Evolutionary conservation across 1,140 invertebrate genomes (phyloP).

Genomic region (Ditylenchus dipsaci): DNA sequence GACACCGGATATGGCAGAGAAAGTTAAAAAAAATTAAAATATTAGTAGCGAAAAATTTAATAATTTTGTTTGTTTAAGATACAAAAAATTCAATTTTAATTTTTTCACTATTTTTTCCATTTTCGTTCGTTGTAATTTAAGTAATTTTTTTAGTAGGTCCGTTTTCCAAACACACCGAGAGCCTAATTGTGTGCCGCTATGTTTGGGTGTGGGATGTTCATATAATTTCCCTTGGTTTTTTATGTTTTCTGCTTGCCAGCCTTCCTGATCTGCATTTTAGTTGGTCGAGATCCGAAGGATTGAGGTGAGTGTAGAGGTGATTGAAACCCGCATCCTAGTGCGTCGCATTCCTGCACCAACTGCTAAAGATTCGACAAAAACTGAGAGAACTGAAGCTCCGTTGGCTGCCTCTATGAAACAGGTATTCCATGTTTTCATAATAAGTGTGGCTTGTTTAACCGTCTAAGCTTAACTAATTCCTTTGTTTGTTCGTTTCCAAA

Average conservation of each 20-base stretch:
- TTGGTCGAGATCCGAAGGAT: conserved; percentile 33
- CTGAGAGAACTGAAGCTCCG: background rate
- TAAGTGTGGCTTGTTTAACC: background rate
- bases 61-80: too few relatives aligned
- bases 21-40: too few relatives aligned
- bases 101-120: too few relatives aligned
- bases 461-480: background rate
- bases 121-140: too few relatives aligned
- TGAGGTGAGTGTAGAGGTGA: conserved; percentile 31
- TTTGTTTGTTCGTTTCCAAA: background rate
- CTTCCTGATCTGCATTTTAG: conserved; percentile 16
- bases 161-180: background rate
- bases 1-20: too few relatives aligned
- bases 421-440: background rate
- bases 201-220: background rate
- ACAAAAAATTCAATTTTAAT: too few relatives aligned
- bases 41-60: too few relatives aligned
- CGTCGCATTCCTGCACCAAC: conserved; percentile 13
- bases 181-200: background rate
- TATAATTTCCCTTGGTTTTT: conserved; percentile 8
- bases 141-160: too few relatives aligned
- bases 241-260: background rate
- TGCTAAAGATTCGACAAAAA: background rate
- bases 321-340: conserved; percentile 28
- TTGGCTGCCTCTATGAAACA: background rate